Evolutionary conservation across 1,140 invertebrate species (phyloP), one percentile per base, ranked within the genome.

Genomic region (Pseudomyrmex flavicornis): DNA sequence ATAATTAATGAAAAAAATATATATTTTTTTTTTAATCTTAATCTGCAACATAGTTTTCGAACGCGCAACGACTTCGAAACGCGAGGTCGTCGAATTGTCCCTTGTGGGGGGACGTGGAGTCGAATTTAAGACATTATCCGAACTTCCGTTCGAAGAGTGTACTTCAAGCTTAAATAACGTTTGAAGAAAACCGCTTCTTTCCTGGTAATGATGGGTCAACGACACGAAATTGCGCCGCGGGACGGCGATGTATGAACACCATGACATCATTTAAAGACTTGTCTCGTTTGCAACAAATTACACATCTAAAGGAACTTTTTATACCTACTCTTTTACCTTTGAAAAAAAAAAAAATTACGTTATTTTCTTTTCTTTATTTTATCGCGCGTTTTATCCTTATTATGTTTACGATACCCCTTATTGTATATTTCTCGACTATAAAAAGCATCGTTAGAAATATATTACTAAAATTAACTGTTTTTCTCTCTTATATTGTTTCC

Each of bases 121-220:
- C 63, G 15, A 75, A 63, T 65, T 26, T n/a, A 15, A 76, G 22
- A 52, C 46, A 54, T 65, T 76, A 65, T 54, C 46, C 35, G 12
- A 52, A 54, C 15, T 52, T 75, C 22, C 15, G 15, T 15, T 63
- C 26, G 2, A 63, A 44, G 62, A 35, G 15, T 2, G 17, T 72
- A 72, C 17, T 59, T 74, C 13, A 74, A 65, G 15, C 3, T 65
- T 63, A 76, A 76, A 65, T 75, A 62, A 75, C 26, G 73, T 75
- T 75, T 65, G n/a, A 76, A 66, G 46, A 66, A 66, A 65, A 50
- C 73, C 15, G 46, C 46, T 75, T 75, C 46, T 75, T 75, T 75
- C 73, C 22, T 26, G 10, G 12, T 48, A 75, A 65, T 65, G 22
- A 65, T 35, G 46, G 46, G 22, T 75, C 59, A 48, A 75, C 15